Evolutionary conservation across 37 sponge, comb jelly and placozoan genomes (phyloP).

Genomic region (Chondrilla cf. caribensis): DNA sequence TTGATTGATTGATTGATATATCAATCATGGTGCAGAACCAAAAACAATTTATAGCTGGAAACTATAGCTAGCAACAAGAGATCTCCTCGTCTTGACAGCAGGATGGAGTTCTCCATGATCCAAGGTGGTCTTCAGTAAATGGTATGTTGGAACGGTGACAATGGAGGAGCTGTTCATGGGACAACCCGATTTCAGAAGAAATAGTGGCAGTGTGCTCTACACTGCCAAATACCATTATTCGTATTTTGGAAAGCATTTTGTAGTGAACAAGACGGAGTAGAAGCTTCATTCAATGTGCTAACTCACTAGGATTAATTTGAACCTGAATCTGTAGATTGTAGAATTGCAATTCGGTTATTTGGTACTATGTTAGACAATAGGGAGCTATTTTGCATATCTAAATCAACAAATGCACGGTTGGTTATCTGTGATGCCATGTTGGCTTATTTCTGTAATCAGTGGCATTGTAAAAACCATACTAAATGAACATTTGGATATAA

Average conservation of each 20-base stretch:
- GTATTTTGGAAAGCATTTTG: not conserved
- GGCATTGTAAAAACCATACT: not conserved
- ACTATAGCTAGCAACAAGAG: no score
- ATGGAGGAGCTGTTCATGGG: not conserved
- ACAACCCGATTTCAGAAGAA: not conserved
- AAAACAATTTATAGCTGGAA: not conserved
- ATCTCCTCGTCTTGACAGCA: not conserved
- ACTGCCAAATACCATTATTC: not conserved
- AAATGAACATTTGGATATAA: no score
- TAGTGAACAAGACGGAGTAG: not conserved
- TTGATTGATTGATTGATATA: no score
- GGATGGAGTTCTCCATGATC: no score
- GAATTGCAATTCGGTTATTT: no score
- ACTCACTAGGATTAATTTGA: not conserved
- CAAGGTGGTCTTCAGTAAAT: no score
- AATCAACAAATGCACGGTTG: not conserved
- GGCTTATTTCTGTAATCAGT: not conserved
- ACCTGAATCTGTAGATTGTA: no score
- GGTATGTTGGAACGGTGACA: not conserved
- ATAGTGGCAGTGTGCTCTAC: not conserved
- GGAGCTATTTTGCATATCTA: no score
- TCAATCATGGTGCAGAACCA: not conserved
- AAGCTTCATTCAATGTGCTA: not conserved
- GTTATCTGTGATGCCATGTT: not conserved
- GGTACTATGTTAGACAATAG: no score